A percentile compares a stretch with the other conserved stretches of the same genome.
These are phyloP conservation scores for Cantharis rustica DNA, from an alignment of 2,888 invertebrate species.

Conservation along the genomic window DNA sequence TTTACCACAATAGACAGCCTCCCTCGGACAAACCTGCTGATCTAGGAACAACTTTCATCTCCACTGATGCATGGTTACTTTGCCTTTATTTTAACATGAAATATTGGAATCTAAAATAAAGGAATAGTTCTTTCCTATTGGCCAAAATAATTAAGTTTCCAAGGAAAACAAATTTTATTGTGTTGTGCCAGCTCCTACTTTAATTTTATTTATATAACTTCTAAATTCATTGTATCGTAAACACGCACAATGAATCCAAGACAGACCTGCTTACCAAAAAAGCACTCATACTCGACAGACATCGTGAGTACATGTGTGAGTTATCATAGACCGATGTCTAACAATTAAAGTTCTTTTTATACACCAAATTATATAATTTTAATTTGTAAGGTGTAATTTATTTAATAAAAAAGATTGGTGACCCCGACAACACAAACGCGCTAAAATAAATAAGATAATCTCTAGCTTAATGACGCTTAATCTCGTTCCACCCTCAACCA, in stretches of 20 bases:
- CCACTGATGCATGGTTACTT: constrained; percentile 54
- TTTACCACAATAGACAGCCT: constrained; percentile 55
- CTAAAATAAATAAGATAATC: too few relatives aligned
- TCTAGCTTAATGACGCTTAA: too few relatives aligned
- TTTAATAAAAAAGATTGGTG: too few relatives aligned
- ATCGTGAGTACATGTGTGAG: too few relatives aligned
- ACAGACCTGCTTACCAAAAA: too few relatives aligned
- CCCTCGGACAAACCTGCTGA: constrained; percentile 57
- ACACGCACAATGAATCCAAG: too few relatives aligned
- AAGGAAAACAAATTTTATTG: not conserved
- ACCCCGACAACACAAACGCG: not conserved
- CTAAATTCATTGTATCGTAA: not conserved
- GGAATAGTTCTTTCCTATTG: not conserved
- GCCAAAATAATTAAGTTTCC: not conserved
- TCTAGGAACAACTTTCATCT: constrained; percentile 58
- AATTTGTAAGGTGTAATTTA: too few relatives aligned
- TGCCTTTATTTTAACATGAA: constrained; percentile 17
- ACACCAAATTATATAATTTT: too few relatives aligned
- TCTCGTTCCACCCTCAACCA: too few relatives aligned
- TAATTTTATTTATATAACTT: not conserved
- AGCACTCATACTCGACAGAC: too few relatives aligned
- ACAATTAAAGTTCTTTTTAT: too few relatives aligned
- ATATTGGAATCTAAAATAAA: constrained; percentile 5
- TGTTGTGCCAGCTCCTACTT: not conserved
- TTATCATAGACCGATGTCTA: too few relatives aligned